Evolutionary conservation across 1,140 invertebrate species (phyloP).

Genomic region (Nomia melanderi): DNA sequence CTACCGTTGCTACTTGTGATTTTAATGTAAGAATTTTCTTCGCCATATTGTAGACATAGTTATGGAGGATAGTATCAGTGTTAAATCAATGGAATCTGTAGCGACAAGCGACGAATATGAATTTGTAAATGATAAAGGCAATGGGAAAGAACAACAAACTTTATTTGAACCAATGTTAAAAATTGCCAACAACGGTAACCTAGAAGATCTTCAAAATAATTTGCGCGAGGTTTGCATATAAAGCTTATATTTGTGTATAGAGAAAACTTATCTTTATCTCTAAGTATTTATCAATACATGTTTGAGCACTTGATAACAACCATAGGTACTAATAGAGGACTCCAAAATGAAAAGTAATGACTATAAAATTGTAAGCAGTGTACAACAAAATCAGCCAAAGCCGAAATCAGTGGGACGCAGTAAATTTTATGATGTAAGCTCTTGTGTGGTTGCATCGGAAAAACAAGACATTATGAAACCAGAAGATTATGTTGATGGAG

Average conservation of each 20-base stretch:
- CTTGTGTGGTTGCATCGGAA: constrained; percentile 81
- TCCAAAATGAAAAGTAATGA: constrained; percentile 77
- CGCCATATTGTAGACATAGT: constrained; percentile 72
- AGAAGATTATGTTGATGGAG: constrained; percentile 87
- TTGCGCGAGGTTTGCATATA: constrained; percentile 84
- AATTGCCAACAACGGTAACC: constrained; percentile 87
- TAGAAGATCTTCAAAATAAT: constrained; percentile 87
- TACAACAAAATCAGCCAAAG: constrained; percentile 60
- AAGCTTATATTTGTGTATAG: background rate
- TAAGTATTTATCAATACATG: background rate
- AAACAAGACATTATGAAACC: constrained; percentile 90
- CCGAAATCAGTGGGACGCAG: constrained; percentile 78
- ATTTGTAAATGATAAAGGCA: constrained; percentile 83
- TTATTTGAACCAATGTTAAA: constrained; percentile 85
- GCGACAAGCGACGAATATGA: constrained; percentile 93
- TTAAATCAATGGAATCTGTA: constrained; percentile 90
- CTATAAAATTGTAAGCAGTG: constrained; percentile 60
- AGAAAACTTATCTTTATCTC: background rate
- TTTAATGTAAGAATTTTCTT: background rate
- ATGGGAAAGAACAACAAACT: constrained; percentile 72
- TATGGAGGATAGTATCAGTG: constrained; percentile 90
- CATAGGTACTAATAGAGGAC: constrained; percentile 77
- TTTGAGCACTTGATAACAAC: constrained; percentile 15
- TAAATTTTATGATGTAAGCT: constrained; percentile 77
- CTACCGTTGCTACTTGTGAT: background rate